A percentile compares a stretch with the other conserved stretches of the same genome.
Conservation (phyloP, 2,888 invertebrate species). For the Megaustenia siamemsis region DNA sequence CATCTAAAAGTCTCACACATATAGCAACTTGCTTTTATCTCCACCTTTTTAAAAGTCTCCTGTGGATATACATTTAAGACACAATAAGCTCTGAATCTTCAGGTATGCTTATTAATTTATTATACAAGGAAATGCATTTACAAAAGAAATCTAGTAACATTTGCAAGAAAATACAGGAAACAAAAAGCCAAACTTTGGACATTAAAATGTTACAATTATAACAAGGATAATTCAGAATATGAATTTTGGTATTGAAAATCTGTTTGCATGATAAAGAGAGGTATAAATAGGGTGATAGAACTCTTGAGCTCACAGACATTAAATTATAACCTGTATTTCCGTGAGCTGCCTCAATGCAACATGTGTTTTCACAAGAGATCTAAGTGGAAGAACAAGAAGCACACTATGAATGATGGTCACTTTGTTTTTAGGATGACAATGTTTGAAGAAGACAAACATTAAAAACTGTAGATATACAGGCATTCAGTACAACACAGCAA, state of each 20-base stretch:
- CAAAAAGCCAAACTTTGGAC: neutral
- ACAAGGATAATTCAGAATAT: neutral
- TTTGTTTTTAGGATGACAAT: too few relatives aligned
- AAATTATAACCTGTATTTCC: neutral
- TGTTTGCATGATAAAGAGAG: neutral
- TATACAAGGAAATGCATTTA: slow-evolving; percentile 1
- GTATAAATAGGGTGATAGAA: neutral
- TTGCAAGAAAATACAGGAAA: neutral
- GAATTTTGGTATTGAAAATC: neutral
- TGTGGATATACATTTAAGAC: too few relatives aligned
- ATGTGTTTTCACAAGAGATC: too few relatives aligned
- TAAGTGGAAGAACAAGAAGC: too few relatives aligned
- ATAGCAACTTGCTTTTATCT: too few relatives aligned
- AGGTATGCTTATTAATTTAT: neutral
- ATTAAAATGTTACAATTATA: neutral
- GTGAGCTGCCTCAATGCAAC: neutral
- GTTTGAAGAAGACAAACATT: too few relatives aligned
- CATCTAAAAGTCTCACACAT: too few relatives aligned
- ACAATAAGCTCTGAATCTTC: neutral
- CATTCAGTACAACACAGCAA: too few relatives aligned
- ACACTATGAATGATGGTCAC: too few relatives aligned
- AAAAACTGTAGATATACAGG: too few relatives aligned
- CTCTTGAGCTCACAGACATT: neutral
- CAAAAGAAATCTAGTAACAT: slow-evolving; percentile 3
- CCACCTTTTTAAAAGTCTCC: too few relatives aligned